A percentile compares a stretch with the other conserved stretches of the same genome.
These are phyloP conservation scores for Aspidiotus destructor DNA, from an alignment of 2,888 invertebrate species.

Conservation along the genomic window DNA sequence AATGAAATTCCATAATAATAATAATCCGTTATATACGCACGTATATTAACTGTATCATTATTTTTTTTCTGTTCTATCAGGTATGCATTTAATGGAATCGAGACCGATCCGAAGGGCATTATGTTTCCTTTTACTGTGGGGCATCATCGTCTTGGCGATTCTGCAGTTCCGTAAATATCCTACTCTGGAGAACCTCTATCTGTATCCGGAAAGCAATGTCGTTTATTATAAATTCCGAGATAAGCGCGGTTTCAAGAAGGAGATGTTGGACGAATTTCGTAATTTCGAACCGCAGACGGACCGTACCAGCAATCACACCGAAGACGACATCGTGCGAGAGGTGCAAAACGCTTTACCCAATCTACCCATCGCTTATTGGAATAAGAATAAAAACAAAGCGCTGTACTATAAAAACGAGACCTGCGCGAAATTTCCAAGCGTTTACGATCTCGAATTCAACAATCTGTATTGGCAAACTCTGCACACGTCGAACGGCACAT, in stretches of 20 bases:
- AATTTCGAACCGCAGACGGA: slow-evolving; percentile 23
- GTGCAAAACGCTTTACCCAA: slow-evolving; percentile 72
- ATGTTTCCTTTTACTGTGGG: slow-evolving; percentile 39
- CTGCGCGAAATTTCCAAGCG: slow-evolving; percentile 76
- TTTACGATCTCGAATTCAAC: slow-evolving; percentile 85
- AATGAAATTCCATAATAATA: no score
- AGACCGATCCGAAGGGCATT: slow-evolving; percentile 38
- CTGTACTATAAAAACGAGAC: slow-evolving; percentile 54
- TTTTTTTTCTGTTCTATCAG: slow-evolving; percentile 5
- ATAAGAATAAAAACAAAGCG: slow-evolving; percentile 66
- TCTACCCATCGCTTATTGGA: slow-evolving; percentile 77
- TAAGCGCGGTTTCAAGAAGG: slow-evolving; percentile 23
- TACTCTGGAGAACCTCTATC: slow-evolving; percentile 33
- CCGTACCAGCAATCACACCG: slow-evolving; percentile 2
- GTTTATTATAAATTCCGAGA: slow-evolving; percentile 21
- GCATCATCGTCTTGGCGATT: slow-evolving; percentile 38
- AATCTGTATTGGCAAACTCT: slow-evolving; percentile 89
- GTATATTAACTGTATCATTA: not conserved
- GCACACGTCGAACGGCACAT: slow-evolving; percentile 72
- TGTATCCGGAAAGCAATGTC: slow-evolving; percentile 16
- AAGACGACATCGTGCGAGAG: slow-evolving; percentile 43
- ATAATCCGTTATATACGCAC: no score
- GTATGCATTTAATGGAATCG: slow-evolving; percentile 35
- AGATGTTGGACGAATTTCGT: slow-evolving; percentile 12
- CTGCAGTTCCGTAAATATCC: slow-evolving; percentile 38